Evolutionary conservation across 2,797 vertebrate genomes (phyloP), one percentile per base, ranked within the genome.

Genomic region (Macroramphosus scolopax): DNA sequence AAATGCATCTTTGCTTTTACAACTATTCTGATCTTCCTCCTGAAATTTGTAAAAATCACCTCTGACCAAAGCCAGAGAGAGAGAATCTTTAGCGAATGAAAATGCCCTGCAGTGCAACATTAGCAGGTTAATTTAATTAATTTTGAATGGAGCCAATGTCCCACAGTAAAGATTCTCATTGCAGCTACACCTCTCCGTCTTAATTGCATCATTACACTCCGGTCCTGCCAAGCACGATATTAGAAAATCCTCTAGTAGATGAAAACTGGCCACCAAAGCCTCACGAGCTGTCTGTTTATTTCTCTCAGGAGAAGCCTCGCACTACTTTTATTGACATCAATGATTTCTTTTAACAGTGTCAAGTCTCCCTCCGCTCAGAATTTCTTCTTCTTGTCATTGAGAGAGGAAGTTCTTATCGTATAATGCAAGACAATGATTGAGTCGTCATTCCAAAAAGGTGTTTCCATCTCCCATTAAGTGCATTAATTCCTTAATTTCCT

Each of bases 41-140:
- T 33, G 12, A 51, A 42, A 37, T 50, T 61, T 64, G 51, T 72
- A 51, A 58, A 74, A 58, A 77, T 74, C 50, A 71, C 58, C 40
- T 39, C 47, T 43, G 47, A 65, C 64, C 35, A 48, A 50, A 33
- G 8, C 9, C 15, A 33, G 26, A 54, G 25, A 17, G 8, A 47
- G 30, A 45, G 61, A 59, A 69, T 78, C 52, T 81, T 82, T 72
- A 61, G 50, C 68, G 78, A 83, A 81, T 75, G 70, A 75, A 83
- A 82, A 75, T 77, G 82, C 78, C 72, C 62, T 3, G 34, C 59
- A 58, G 78, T 71, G 68, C 44, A 53, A 75, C 78, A 82, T 83
- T 81, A 87, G 72, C 53, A 62, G 79, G 65, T 83, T 87, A 81
- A 85, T 89, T 85, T 82, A 88, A 87, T 88, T 85, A 80, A 85